These are phyloP conservation scores for Mesoligia furuncula DNA, from an alignment of 2,888 invertebrate species.

Conservation along the genomic window DNA sequence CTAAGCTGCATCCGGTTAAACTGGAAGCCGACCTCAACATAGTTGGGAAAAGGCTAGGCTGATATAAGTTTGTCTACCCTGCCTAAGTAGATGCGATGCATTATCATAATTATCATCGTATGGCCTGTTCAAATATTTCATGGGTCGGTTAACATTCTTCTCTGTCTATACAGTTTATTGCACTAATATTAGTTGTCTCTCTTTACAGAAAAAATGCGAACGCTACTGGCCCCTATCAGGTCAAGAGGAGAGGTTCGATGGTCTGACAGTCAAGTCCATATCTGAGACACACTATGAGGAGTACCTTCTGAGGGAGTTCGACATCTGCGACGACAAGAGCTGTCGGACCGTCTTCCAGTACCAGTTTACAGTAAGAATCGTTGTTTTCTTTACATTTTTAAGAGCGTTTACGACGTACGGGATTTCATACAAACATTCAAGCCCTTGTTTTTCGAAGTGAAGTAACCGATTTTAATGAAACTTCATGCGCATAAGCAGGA, in stretches of 20 bases:
- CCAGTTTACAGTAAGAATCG: slow-evolving; percentile 81
- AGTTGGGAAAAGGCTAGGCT: too few species aligned
- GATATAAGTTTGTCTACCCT: not conserved
- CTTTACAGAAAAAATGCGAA: slow-evolving; percentile 94
- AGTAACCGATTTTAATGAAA: too few species aligned
- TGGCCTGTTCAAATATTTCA: not conserved
- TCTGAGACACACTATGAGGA: slow-evolving; percentile 95
- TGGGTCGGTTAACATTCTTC: not conserved
- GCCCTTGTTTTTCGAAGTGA: too few species aligned
- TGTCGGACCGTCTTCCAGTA: slow-evolving; percentile 82
- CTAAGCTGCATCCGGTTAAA: too few species aligned
- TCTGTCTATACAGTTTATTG: not conserved
- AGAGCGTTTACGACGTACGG: too few species aligned
- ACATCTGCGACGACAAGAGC: slow-evolving; percentile 74
- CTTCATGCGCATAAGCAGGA: too few species aligned
- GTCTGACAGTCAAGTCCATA: slow-evolving; percentile 93
- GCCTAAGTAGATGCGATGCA: too few species aligned
- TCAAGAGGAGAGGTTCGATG: slow-evolving; percentile 93
- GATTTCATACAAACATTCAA: too few species aligned
- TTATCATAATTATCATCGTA: not conserved
- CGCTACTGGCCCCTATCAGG: slow-evolving; percentile 98
- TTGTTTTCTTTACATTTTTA: not conserved
- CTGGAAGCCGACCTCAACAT: too few species aligned
- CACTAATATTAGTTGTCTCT: not conserved
- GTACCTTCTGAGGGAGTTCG: slow-evolving; percentile 96